A percentile compares a stretch with the other conserved stretches of the same genome.
Evolutionary conservation across 1,140 invertebrate genomes (phyloP).

Genomic region (Palaemon carinicauda): DNA sequence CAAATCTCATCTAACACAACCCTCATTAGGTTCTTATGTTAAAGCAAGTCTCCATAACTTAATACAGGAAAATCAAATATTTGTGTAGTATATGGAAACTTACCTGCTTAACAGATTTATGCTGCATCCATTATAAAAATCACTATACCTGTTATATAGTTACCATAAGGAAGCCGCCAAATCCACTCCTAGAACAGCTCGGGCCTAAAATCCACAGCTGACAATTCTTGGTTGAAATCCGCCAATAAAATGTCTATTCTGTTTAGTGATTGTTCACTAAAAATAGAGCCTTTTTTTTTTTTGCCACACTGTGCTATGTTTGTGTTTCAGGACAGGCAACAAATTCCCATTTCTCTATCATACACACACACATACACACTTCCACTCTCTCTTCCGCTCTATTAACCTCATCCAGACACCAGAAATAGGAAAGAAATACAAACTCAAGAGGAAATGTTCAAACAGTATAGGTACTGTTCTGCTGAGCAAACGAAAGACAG

Average conservation of each 20-base stretch:
- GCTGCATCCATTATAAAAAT: slow-evolving; percentile 50
- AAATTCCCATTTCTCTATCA: not conserved
- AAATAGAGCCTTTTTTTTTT: slow-evolving; percentile 26
- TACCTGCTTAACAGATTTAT: slow-evolving; percentile 49
- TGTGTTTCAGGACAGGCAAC: slow-evolving; percentile 42
- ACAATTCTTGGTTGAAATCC: slow-evolving; percentile 54
- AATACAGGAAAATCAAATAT: not conserved
- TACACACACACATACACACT: slow-evolving; percentile 12
- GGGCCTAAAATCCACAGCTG: slow-evolving; percentile 53
- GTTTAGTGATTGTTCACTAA: slow-evolving; percentile 54
- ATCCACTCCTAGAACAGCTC: slow-evolving; percentile 54
- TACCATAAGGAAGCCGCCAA: slow-evolving; percentile 51
- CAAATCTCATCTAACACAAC: not conserved
- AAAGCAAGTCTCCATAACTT: not conserved
- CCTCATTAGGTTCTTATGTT: not conserved
- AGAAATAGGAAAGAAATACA: not conserved
- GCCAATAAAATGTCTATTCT: slow-evolving; percentile 56
- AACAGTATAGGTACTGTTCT: no score
- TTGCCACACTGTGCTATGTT: slow-evolving; percentile 29
- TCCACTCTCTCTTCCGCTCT: not conserved
- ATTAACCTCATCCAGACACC: not conserved
- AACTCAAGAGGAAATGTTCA: not conserved
- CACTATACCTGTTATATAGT: slow-evolving; percentile 59
- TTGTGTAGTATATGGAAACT: slow-evolving; percentile 12
- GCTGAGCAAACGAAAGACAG: not conserved